A percentile compares a stretch with the other conserved stretches of the same genome.
Evolutionary conservation across 2,113 vertebrate species (phyloP).

Genomic region (Microcebus tavaratra): DNA sequence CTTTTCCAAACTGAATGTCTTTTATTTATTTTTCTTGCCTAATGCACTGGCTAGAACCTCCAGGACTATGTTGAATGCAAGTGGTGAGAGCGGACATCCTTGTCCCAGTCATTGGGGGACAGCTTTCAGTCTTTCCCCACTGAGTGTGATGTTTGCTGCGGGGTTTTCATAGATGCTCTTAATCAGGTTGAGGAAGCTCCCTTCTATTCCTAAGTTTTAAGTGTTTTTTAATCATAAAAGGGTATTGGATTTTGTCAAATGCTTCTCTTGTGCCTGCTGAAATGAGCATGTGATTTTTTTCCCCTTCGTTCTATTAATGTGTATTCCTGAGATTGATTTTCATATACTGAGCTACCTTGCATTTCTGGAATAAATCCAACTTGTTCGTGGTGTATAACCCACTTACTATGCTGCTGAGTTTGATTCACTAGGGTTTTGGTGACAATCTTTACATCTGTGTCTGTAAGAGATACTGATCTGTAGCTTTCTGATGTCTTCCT

Average conservation of each 20-base stretch:
- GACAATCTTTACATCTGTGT: neutral
- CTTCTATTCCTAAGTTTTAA: neutral
- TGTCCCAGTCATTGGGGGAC: neutral
- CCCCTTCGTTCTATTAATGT: neutral
- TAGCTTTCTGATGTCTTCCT: neutral
- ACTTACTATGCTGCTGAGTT: neutral
- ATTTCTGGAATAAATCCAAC: neutral
- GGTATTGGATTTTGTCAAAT: neutral
- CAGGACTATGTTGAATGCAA: accelerated
- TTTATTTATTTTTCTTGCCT: no score
- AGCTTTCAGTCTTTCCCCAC: neutral
- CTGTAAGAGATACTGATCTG: neutral
- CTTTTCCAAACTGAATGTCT: neutral
- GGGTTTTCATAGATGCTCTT: neutral
- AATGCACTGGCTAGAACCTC: no score
- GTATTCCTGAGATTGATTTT: neutral
- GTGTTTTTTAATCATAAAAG: neutral
- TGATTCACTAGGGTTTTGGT: neutral
- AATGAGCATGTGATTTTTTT: neutral
- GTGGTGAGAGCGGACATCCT: neutral
- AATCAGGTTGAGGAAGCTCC: neutral
- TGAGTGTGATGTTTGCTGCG: no score
- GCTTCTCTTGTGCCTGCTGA: neutral
- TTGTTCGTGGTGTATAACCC: neutral
- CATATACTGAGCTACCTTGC: neutral